Evolutionary conservation across 2,797 vertebrate genomes (phyloP).

Genomic region (Trematomus bernacchii): DNA sequence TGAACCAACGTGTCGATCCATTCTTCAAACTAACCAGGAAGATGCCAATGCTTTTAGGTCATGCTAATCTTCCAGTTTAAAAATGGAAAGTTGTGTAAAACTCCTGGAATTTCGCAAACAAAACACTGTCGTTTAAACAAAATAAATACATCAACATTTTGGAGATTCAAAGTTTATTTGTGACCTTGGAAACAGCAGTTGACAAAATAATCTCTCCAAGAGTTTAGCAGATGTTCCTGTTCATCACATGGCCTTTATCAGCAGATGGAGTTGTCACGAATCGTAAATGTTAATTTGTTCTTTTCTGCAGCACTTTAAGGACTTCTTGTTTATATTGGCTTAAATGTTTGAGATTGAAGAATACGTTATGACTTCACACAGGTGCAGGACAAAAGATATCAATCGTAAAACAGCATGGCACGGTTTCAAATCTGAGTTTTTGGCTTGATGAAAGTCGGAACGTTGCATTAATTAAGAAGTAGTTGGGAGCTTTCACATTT

Average conservation of each 20-base stretch:
- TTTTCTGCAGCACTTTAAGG: neutral
- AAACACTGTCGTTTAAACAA: neutral
- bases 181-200: no score
- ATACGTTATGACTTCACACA: neutral
- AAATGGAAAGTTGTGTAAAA: neutral
- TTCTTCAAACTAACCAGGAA: constrained; percentile 10
- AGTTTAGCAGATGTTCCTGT: neutral
- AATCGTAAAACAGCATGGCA: neutral
- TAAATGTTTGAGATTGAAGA: neutral
- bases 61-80: neutral
- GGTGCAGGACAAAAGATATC: neutral
- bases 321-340: neutral
- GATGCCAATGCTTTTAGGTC: neutral
- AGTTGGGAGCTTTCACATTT: neutral
- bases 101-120: neutral
- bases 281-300: neutral
- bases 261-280: neutral
- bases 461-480: neutral
- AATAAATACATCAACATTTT: neutral
- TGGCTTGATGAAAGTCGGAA: neutral
- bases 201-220: no score
- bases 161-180: no score
- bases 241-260: neutral
- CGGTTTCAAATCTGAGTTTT: neutral
- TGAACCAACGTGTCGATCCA: constrained; percentile 2